Evolutionary conservation across 2,888 invertebrate genomes (phyloP).

Genomic region (Elysia crispata): DNA sequence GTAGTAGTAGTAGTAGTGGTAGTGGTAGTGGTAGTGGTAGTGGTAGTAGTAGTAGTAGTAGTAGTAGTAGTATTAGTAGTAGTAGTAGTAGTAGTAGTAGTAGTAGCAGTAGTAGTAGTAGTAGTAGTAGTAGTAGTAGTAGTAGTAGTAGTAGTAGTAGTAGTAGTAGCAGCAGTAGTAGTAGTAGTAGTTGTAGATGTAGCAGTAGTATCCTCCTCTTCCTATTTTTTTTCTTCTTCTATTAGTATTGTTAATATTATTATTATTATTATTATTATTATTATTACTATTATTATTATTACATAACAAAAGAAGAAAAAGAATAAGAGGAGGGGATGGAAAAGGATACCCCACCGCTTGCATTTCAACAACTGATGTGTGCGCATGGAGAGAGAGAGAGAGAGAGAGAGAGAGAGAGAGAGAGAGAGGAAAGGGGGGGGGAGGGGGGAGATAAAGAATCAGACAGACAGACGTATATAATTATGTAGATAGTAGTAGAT

Average conservation of each 20-base stretch:
- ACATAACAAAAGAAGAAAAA: not conserved
- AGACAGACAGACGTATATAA: too few relatives aligned
- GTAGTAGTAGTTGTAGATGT: not conserved
- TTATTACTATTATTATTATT: not conserved
- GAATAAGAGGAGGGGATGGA: too few relatives aligned
- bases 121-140: not conserved
- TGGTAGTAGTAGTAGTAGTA: not conserved
- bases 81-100: too few relatives aligned
- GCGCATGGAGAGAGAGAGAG: too few relatives aligned
- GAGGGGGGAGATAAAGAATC: too few relatives aligned
- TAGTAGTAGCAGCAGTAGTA: too few relatives aligned
- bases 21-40: not conserved
- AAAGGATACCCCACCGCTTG: too few relatives aligned
- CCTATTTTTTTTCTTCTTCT: not conserved
- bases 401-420: too few relatives aligned
- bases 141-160: not conserved
- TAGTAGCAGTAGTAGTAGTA: not conserved
- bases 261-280: not conserved
- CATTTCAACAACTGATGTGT: too few relatives aligned
- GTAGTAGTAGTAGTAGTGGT: not conserved
- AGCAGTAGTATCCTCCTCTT: not conserved
- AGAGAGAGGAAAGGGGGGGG: too few relatives aligned
- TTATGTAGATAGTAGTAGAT: too few relatives aligned
- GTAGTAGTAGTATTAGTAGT: too few relatives aligned
- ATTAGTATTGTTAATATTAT: not conserved